Evolutionary conservation across 1,140 invertebrate genomes (phyloP).

Genomic region (Spodoptera frugiperda): DNA sequence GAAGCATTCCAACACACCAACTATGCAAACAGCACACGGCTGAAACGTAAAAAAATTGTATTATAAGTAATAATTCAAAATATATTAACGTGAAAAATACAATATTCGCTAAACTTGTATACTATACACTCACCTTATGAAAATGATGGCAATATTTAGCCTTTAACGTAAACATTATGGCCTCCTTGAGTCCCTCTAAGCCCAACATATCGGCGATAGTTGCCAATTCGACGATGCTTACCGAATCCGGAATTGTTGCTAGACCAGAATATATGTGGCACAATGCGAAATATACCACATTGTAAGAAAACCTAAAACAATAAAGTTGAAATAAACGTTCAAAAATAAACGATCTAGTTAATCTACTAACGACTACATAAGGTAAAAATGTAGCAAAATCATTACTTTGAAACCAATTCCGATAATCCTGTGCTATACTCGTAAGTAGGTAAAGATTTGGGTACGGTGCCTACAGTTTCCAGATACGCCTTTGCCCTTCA

Average conservation of each 20-base stretch:
- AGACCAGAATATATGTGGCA: slow-evolving; percentile 97
- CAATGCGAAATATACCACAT: slow-evolving; percentile 94
- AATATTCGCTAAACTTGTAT: neutral
- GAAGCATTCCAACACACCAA: slow-evolving; percentile 93
- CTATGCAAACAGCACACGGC: slow-evolving; percentile 92
- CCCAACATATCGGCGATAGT: slow-evolving; percentile 95
- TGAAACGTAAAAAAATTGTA: slow-evolving; percentile 83
- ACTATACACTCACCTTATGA: slow-evolving; percentile 88
- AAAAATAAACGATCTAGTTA: no score
- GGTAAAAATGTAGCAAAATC: no score
- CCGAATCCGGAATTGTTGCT: slow-evolving; percentile 93
- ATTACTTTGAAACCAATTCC: no score
- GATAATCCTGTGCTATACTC: no score
- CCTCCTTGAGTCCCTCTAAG: slow-evolving; percentile 95
- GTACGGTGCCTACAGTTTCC: no score
- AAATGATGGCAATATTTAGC: slow-evolving; percentile 97
- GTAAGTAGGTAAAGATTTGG: no score
- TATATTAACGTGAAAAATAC: neutral
- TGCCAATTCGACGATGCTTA: slow-evolving; percentile 94
- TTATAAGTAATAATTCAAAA: no score
- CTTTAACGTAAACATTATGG: slow-evolving; percentile 94
- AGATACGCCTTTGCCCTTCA: no score
- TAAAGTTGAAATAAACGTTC: neutral
- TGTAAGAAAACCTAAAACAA: slow-evolving; percentile 90
- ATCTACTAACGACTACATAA: no score